Base-by-base conservation (phyloP, 2,888 invertebrate genomes). In the Drosophila maculinotata region DNA sequence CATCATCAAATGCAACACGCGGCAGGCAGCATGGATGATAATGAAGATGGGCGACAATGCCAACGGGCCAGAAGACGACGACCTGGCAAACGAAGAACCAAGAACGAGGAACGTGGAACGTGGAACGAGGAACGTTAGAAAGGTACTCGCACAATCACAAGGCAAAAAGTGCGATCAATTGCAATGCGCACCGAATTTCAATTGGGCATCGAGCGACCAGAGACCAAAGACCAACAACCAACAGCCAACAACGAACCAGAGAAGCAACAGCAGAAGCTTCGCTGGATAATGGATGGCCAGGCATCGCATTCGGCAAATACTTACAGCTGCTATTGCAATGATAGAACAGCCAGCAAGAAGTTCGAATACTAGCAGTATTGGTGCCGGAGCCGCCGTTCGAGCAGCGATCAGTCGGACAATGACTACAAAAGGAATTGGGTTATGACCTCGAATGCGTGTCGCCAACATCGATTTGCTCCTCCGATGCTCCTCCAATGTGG, bases 371-470 rank as follows among this genome's bases (percentile, higher is more conserved):
- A 47, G 20, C 39, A 26, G 20, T 30, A 41, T 30, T 25, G 20
- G 20, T 35, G 47, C 36, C 17, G 31, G 14, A 30, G 41, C 49
- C 45, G 23, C 42, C 25, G 62, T 52, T 65, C 30, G 31, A 28
- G 15, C 35, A 42, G 30, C 36, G 15, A 52, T 52, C 51, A 33
- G 20, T 26, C 49, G 58, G 48, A 47, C 52, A 59, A 54, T 59
- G 59, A 30, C 68, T 52, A 53, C 51, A 59, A 28, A 80, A 84
- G 88, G 84, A 89, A 89, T 79, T 89, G 86, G 88, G 88, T 89
- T 89, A 88, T 79, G 88, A 89, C 88, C 89, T 88, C 89, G 70
- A 88, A 89, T 86, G 87, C 89, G 89, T 87, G 85, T 78, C 77
- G 76, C 79, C 74, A 77, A 33, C 58, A 44, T 35, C 48, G 58